Conservation (phyloP, 2,888 invertebrate species). For the Operophtera brumata region DNA sequence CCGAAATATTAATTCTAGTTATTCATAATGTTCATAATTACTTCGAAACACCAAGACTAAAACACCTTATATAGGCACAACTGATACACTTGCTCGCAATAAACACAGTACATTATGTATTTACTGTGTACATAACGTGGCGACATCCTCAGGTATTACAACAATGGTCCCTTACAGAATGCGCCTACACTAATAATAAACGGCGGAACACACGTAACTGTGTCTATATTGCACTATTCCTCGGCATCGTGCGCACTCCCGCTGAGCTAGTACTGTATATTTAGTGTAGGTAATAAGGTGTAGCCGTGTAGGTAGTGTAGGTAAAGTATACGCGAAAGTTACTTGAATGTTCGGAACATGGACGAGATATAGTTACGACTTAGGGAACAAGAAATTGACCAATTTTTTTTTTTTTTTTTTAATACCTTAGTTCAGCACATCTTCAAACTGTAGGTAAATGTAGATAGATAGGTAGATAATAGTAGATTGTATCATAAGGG, state of each 20-base stretch:
- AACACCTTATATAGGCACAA: not conserved
- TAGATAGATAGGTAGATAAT: too few species aligned
- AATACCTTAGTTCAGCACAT: too few species aligned
- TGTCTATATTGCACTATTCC: slow-evolving; percentile 37
- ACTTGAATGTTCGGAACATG: not conserved
- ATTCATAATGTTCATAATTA: too few species aligned
- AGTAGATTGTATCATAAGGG: too few species aligned
- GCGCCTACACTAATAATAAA: slow-evolving; percentile 34
- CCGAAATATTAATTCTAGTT: too few species aligned
- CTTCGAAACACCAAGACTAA: too few species aligned
- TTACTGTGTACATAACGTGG: slow-evolving; percentile 16
- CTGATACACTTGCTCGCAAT: too few species aligned
- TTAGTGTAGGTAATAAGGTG: too few species aligned
- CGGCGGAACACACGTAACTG: slow-evolving; percentile 31
- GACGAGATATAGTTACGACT: not conserved
- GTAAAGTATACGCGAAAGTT: not conserved
- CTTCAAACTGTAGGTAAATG: too few species aligned
- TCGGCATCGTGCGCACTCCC: slow-evolving; percentile 24
- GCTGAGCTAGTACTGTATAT: slow-evolving; percentile 30
- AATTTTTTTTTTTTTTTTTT: too few species aligned
- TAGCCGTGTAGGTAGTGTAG: not conserved
- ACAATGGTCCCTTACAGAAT: slow-evolving; percentile 13
- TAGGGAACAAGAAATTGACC: too few species aligned
- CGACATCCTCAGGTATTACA: slow-evolving; percentile 20
- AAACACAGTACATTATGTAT: too few species aligned